phyloP scores from a whole-genome alignment of 2,797 vertebrate species.

The Taenioides sp. region DNA sequence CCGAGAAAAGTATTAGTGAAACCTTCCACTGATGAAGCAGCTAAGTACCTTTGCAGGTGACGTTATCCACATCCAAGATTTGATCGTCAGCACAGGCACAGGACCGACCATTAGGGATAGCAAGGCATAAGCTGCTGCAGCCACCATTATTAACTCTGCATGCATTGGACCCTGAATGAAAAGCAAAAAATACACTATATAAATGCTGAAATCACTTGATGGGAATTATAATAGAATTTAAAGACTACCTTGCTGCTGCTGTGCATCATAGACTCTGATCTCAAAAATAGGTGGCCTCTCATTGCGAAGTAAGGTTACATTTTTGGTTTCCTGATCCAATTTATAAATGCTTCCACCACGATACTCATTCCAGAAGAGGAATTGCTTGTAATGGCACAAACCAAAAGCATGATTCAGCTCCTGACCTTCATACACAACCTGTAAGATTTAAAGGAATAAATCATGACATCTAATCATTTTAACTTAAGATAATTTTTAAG shows the following conservation, averaged over 20 bases:
- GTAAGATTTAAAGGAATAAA: conserved; percentile 31
- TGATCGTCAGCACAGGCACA: conserved; percentile 96
- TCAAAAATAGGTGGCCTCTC: conserved; percentile 97
- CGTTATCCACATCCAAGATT: conserved; percentile 82
- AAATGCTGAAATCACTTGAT: background rate
- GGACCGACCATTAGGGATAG: conserved; percentile 85
- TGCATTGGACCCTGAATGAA: conserved; percentile 81
- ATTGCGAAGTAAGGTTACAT: conserved; percentile 87
- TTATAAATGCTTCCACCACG: conserved; percentile 94
- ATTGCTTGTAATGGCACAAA: conserved; percentile 93
- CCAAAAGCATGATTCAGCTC: conserved; percentile 96
- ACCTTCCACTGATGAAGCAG: conserved; percentile 24
- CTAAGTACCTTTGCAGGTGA: conserved; percentile 90
- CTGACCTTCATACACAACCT: conserved; percentile 92
- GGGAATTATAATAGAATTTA: background rate
- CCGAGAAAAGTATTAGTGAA: conserved; percentile 37
- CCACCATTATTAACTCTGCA: conserved; percentile 93
- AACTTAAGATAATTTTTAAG: background rate
- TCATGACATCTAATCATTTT: background rate
- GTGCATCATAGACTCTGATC: conserved; percentile 95
- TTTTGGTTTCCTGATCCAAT: conserved; percentile 85
- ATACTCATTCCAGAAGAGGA: conserved; percentile 97
- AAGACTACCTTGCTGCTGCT: conserved; percentile 90
- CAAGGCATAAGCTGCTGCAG: conserved; percentile 95
- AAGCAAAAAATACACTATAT: background rate